Evolutionary conservation across 2,113 vertebrate species (phyloP).

Genomic region (Forbesichthys papilliferus): DNA sequence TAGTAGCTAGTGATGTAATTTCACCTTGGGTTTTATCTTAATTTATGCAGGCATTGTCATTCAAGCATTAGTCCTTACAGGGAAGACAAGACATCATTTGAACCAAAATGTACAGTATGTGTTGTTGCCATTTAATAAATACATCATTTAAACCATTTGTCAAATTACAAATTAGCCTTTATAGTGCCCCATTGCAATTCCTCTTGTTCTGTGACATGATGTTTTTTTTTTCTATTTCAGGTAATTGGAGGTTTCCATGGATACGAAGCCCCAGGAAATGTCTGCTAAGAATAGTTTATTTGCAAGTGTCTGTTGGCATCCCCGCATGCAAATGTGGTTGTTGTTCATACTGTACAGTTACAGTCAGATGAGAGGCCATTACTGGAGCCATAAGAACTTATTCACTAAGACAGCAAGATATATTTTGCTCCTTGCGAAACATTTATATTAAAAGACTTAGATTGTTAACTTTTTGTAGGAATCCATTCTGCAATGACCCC

Average conservation of each 20-base stretch:
- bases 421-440: constrained; percentile 8
- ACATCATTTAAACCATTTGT: background rate
- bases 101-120: too few relatives aligned
- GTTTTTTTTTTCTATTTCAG: constrained; percentile 48
- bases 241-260: constrained; percentile 73
- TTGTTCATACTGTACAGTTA: constrained; percentile 29
- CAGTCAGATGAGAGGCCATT: constrained; percentile 35
- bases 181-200: constrained; percentile 14
- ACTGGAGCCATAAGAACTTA: constrained; percentile 9
- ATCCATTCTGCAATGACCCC: constrained; percentile 25
- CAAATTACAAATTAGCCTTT: constrained; percentile 39
- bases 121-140: background rate
- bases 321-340: constrained; percentile 41
- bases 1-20: constrained; percentile 3
- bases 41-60: background rate
- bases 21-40: background rate
- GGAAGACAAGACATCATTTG: background rate
- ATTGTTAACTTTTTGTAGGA: constrained; percentile 2
- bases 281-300: constrained; percentile 47
- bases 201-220: constrained; percentile 23
- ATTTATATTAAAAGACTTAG: constrained; percentile 18
- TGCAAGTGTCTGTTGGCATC: constrained; percentile 29
- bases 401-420: background rate
- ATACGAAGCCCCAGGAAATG: constrained; percentile 54
- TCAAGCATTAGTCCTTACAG: background rate